These are phyloP conservation scores for Iphiclides podalirius DNA, from an alignment of 2,888 invertebrate genomes.

Conservation along the genomic window DNA sequence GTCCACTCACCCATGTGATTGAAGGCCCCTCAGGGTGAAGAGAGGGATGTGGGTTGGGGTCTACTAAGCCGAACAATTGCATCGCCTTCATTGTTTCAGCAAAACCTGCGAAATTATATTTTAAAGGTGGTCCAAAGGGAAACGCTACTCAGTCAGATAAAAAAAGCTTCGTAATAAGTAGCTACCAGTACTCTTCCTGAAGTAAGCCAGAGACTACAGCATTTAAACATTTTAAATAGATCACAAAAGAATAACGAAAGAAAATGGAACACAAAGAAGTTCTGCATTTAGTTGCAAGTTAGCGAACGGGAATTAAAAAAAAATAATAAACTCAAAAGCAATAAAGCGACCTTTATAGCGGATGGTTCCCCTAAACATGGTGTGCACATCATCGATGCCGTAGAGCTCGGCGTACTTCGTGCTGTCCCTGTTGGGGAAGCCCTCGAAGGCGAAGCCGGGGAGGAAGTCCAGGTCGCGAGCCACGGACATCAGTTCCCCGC, in stretches of 20 bases:
- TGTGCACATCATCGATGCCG: slow-evolving; percentile 91
- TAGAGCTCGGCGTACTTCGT: slow-evolving; percentile 93
- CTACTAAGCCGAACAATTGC: slow-evolving; percentile 92
- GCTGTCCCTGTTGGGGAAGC: slow-evolving; percentile 98
- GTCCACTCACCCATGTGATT: slow-evolving; percentile 97
- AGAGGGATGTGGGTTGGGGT: slow-evolving; percentile 90
- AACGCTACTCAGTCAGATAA: too few relatives aligned
- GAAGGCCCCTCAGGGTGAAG: slow-evolving; percentile 98
- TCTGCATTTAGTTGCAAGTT: too few relatives aligned
- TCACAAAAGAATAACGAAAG: background rate
- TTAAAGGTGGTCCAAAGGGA: too few relatives aligned
- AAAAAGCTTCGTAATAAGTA: too few relatives aligned
- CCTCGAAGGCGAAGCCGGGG: slow-evolving; percentile 97
- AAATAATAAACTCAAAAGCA: too few relatives aligned
- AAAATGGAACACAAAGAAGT: background rate
- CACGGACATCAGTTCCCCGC: slow-evolving; percentile 93
- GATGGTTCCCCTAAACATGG: slow-evolving; percentile 95
- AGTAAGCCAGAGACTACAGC: too few relatives aligned
- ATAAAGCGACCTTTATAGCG: slow-evolving; percentile 92
- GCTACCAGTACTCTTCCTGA: too few relatives aligned
- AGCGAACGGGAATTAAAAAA: too few relatives aligned
- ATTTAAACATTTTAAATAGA: background rate
- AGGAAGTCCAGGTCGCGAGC: slow-evolving; percentile 91
- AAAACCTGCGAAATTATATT: slow-evolving; percentile 87
- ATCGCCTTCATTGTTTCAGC: slow-evolving; percentile 92